Evolutionary conservation across 2,888 invertebrate species (phyloP).

Genomic region (Gymnocheta viridis): DNA sequence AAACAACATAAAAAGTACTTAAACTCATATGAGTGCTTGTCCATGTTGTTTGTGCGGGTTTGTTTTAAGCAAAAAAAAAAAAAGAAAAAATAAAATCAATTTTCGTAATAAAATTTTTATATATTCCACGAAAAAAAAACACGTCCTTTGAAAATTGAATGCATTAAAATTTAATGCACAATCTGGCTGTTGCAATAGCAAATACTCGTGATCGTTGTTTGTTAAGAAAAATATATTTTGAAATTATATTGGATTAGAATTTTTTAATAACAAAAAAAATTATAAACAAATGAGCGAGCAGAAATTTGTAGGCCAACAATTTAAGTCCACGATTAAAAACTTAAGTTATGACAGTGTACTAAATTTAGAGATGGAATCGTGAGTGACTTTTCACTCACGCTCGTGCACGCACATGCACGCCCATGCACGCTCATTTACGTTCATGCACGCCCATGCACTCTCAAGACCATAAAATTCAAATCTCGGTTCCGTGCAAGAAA

Average conservation of each 20-base stretch:
- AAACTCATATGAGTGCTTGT: conserved; percentile 41
- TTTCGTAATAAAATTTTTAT: conserved; percentile 29
- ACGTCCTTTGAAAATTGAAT: conserved; percentile 15
- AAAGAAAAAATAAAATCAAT: conserved; percentile 49
- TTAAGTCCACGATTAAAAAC: too few relatives aligned
- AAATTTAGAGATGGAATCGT: too few relatives aligned
- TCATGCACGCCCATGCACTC: too few relatives aligned
- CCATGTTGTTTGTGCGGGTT: conserved; percentile 31
- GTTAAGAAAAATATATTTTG: neutral
- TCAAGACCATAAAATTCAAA: too few relatives aligned
- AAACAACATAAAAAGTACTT: conserved; percentile 54
- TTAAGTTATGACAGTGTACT: too few relatives aligned
- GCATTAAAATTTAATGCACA: conserved; percentile 44
- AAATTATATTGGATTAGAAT: neutral
- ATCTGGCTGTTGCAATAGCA: neutral
- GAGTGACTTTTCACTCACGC: too few relatives aligned
- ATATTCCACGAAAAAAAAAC: neutral
- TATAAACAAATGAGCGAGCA: too few relatives aligned
- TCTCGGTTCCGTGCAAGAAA: too few relatives aligned
- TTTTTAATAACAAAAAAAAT: neutral
- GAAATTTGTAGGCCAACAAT: too few relatives aligned
- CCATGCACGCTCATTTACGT: too few relatives aligned
- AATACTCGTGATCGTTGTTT: neutral
- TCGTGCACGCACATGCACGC: too few relatives aligned
- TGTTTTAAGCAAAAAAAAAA: conserved; percentile 18